phyloP scores from a whole-genome alignment of 1,140 invertebrate species.

The Popillia japonica region DNA sequence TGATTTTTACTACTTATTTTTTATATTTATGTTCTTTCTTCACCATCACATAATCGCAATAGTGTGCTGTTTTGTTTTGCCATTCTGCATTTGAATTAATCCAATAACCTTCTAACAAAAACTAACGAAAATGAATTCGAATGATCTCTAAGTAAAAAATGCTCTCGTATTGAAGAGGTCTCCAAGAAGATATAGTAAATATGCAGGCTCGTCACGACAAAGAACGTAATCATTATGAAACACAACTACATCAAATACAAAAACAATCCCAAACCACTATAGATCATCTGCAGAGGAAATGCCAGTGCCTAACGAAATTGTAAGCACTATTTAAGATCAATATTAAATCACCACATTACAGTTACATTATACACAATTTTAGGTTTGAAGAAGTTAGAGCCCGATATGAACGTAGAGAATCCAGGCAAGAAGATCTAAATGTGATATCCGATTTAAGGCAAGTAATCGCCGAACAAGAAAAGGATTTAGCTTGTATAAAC shows the following conservation, averaged over 20 bases:
- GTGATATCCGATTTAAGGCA: slow-evolving; percentile 64
- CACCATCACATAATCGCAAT: background rate
- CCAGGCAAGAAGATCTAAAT: slow-evolving; percentile 64
- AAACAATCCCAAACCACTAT: slow-evolving; percentile 61
- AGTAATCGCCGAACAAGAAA: slow-evolving; percentile 66
- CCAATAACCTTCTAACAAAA: slow-evolving; percentile 2
- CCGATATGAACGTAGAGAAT: slow-evolving; percentile 64
- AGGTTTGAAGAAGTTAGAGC: slow-evolving; percentile 66
- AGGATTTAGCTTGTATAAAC: slow-evolving; percentile 64
- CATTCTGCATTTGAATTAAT: slow-evolving; percentile 17
- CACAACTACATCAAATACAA: slow-evolving; percentile 51
- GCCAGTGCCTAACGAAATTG: slow-evolving; percentile 64
- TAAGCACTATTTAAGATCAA: slow-evolving; percentile 57
- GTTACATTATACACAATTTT: background rate
- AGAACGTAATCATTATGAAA: slow-evolving; percentile 51
- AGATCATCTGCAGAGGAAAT: slow-evolving; percentile 64
- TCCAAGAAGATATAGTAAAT: slow-evolving; percentile 55
- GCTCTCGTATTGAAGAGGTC: slow-evolving; percentile 51
- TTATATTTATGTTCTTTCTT: slow-evolving; percentile 16
- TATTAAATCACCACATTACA: background rate
- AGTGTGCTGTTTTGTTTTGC: slow-evolving; percentile 7
- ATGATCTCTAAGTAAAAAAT: background rate
- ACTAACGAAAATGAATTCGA: background rate
- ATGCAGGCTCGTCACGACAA: slow-evolving; percentile 54
- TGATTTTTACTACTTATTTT: slow-evolving; percentile 19